A percentile compares a stretch with the other conserved stretches of the same genome.
phyloP scores from a whole-genome alignment of 2,113 vertebrate species.

The Corythaeola cristata region DNA sequence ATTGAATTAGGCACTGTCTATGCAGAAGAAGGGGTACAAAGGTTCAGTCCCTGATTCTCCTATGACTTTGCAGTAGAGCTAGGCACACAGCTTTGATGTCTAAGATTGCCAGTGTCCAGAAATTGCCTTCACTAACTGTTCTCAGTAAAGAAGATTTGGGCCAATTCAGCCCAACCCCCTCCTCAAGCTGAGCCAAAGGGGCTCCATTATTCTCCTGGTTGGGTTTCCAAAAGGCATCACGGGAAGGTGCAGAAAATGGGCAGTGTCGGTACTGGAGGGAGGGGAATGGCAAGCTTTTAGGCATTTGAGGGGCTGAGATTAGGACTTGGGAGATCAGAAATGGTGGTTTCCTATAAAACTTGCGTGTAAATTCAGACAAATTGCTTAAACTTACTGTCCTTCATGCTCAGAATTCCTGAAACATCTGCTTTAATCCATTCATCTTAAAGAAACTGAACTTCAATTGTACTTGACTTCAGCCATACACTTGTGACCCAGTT shows the following conservation, averaged over 20 bases:
- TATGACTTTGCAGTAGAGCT: background rate
- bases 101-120: background rate
- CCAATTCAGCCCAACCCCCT: background rate
- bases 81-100: background rate
- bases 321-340: background rate
- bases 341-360: background rate
- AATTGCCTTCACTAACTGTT: background rate
- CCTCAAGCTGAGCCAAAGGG: background rate
- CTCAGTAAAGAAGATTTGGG: background rate
- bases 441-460: slow-evolving; percentile 18
- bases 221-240: background rate
- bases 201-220: background rate
- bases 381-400: background rate
- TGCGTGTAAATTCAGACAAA: background rate
- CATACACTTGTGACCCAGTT: background rate
- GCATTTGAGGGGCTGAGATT: background rate
- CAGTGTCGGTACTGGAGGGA: background rate
- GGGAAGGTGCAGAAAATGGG: background rate
- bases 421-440: slow-evolving; percentile 1
- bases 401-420: background rate
- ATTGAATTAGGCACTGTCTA: background rate
- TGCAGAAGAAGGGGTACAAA: background rate
- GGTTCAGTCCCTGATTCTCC: background rate
- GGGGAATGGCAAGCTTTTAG: background rate
- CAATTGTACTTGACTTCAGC: background rate